A percentile compares a stretch with the other conserved stretches of the same genome.
These are phyloP conservation scores for Apamea crenata DNA, from an alignment of 2,888 invertebrate species.

Conservation along the genomic window DNA sequence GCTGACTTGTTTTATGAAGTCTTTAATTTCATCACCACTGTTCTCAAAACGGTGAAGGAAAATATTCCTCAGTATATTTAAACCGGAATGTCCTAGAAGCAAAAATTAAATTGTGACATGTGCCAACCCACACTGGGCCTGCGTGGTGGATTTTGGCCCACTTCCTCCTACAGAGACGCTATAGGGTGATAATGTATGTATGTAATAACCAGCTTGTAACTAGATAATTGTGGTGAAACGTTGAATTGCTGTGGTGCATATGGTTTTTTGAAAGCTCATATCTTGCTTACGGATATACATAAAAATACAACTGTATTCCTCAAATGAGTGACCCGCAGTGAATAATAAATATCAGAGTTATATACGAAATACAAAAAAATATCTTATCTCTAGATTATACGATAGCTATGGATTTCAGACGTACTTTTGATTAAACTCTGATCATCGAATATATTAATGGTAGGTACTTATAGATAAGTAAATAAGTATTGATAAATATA, in stretches of 20 bases:
- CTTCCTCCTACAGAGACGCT: no score
- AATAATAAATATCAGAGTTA: constrained; percentile 26
- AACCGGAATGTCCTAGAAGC: no score
- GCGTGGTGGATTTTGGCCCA: no score
- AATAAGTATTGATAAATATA: constrained; percentile 78
- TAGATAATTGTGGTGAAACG: neutral
- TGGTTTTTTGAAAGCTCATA: neutral
- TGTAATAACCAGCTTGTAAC: neutral
- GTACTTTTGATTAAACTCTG: constrained; percentile 69
- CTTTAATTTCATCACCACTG: no score
- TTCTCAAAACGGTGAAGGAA: no score
- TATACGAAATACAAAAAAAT: constrained; percentile 50
- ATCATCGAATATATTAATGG: constrained; percentile 67
- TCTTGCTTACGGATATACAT: neutral
- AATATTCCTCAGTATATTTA: no score
- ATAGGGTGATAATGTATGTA: no score
- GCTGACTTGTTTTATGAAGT: no score
- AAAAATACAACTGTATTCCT: neutral
- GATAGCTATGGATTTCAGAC: constrained; percentile 68
- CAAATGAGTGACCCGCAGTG: constrained; percentile 26
- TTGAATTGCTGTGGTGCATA: neutral
- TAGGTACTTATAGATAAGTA: constrained; percentile 72
- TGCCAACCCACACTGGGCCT: no score
- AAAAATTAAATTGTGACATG: no score
- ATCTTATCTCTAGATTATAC: constrained; percentile 57